phyloP scores from a whole-genome alignment of 2,797 vertebrate genomes.

The Todus mexicanus region DNA sequence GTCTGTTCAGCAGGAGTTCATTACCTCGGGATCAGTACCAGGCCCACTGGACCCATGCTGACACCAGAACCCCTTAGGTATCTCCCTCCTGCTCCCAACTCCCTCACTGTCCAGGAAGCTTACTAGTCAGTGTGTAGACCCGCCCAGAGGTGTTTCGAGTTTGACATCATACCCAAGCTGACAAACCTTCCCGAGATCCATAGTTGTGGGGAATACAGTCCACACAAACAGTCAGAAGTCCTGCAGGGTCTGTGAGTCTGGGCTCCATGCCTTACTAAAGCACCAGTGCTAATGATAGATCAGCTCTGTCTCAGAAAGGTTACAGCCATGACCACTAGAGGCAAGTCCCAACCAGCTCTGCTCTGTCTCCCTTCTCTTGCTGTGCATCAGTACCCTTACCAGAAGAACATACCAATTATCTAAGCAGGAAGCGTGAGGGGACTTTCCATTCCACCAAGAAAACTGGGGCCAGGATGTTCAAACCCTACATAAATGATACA shows the following conservation, averaged over 20 bases:
- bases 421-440: neutral
- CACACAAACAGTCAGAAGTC: neutral
- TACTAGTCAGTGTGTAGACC: neutral
- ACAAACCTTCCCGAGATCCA: neutral
- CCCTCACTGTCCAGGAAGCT: neutral
- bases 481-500: neutral
- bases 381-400: neutral
- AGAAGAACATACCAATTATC: neutral
- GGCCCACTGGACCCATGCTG: neutral
- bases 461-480: neutral
- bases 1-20: fast-evolving
- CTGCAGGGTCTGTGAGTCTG: neutral
- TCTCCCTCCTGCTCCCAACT: neutral
- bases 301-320: neutral
- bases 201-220: neutral
- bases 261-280: neutral
- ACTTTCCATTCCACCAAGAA: neutral
- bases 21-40: neutral
- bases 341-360: neutral
- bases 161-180: neutral
- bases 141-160: neutral
- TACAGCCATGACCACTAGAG: neutral
- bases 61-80: neutral
- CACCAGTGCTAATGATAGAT: neutral
- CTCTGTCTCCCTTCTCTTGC: neutral